Base-by-base conservation (phyloP, 2,113 vertebrate species). In the Ophthalmolycus amberensis region DNA sequence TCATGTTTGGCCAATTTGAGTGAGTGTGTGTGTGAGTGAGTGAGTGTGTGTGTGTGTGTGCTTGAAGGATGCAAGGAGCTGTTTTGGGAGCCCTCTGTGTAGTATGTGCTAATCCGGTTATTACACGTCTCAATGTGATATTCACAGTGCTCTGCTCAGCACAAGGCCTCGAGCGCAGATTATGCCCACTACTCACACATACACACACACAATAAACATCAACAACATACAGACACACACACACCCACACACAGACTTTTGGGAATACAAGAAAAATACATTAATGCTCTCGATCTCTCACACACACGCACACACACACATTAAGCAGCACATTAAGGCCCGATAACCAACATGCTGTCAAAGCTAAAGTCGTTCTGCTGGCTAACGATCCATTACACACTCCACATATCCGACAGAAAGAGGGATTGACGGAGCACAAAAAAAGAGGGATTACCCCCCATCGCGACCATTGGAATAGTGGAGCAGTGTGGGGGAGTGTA, bases 51-150 rank as follows among this genome's bases (percentile, higher is more conserved):
- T 27, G 73, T 70, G 42, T 68, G 58, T 48, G 29, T 79, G 69
- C 12, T 67, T 63, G 1, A 79, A 76, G 52, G 69, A 66, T 85
- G 77, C 77, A 80, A 66, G 77, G 69, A 85, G 85, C 75, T 77
- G 83, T 90, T 91, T 88, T 84, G 75, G 80, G 73, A 85, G 77
- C 82, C 75, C 81, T 86, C 70, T 64, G 83, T 83, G 83, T 82
- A 75, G 87, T 85, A 65, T 84, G 75, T 74, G 82, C 73, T 93
- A 94, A 95, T 94, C 91, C 81, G 37, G 82, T 93, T 93, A 91
- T 90, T 92, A 90, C 91, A 93, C 80, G 20, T 86, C 88, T 91
- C 84, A 90, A 56, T 82, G 82, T 86, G 83, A 90, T 88, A 83
- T 91, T 87, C 89, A 90, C 83, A 90, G 85, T 75, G 75, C 84